Evolutionary conservation across 1,140 invertebrate species (phyloP).

Genomic region (Atta colombica): DNA sequence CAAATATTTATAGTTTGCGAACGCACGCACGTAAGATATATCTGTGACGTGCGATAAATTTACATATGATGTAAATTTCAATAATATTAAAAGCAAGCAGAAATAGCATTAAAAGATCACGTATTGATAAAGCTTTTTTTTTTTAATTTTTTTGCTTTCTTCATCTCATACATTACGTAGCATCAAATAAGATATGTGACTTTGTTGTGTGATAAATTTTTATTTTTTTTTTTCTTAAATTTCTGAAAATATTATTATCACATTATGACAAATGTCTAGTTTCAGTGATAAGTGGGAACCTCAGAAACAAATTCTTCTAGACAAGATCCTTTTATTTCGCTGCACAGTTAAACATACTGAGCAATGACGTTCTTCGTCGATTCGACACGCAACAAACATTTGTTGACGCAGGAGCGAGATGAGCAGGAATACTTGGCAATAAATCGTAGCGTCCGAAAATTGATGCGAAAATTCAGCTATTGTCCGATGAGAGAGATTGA

Average conservation of each 20-base stretch:
- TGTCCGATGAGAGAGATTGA: not conserved
- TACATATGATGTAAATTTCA: not conserved
- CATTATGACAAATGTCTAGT: not conserved
- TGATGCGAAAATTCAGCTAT: conserved; percentile 35
- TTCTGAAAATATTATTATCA: not conserved
- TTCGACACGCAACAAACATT: not conserved
- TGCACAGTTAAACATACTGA: not conserved
- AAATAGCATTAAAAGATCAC: not conserved
- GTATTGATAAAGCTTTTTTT: too few species aligned
- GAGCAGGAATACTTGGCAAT: not conserved
- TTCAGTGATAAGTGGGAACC: not conserved
- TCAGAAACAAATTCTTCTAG: not conserved
- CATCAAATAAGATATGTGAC: too few species aligned
- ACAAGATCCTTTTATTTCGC: not conserved
- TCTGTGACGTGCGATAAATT: not conserved
- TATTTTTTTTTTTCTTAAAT: not conserved
- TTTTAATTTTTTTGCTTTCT: not conserved
- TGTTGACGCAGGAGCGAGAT: not conserved
- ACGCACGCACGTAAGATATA: not conserved
- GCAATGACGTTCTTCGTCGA: not conserved
- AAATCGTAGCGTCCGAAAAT: conserved; percentile 2
- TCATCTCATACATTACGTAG: not conserved
- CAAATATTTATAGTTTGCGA: not conserved
- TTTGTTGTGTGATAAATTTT: not conserved
- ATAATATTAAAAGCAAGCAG: not conserved